Evolutionary conservation across 2,113 vertebrate species (phyloP), one percentile per base, ranked within the genome.

Genomic region (Epinephelus fuscoguttatus): DNA sequence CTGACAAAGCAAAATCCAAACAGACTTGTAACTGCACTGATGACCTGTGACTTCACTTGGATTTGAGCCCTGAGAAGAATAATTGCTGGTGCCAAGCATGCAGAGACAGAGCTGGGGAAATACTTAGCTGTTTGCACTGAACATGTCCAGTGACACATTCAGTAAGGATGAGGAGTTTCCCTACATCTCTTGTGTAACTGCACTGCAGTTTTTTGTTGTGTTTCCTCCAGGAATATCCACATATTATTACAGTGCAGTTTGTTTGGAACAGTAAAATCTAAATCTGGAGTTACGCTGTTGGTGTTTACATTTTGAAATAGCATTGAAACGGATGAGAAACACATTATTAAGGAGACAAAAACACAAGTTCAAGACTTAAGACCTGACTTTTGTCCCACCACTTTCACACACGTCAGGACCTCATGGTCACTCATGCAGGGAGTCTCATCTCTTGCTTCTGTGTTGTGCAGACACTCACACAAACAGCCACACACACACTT

Each of bases 351-450:
- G 47, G 25, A 68, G 11, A 33, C 47, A 68, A 71, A 59, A 72
- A 27, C 33, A 37, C 15, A 53, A 66, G 1, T 25, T 37, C 3
- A 25, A 68, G 27, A 55, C n/a, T 25, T 30, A 0, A 71, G 1
- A 50, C 50, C 33, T 67, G 47, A 69, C 68, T 57, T 66, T 6
- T 66, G 70, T 80, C 79, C 70, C 86, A 91, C 81, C 69, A 77
- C 90, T 93, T 91, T 91, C 91, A 91, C 77, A 85, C 80, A 87
- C 88, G 87, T 92, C 91, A 91, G 69, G 56, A 81, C 86, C 13
- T 55, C 76, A 70, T 72, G 64, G 75, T 87, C 86, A 86, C 82
- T 88, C 23, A 12, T 78, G 60, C 83, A 73, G 81, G 49, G 79
- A 83, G 85, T 49, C 86, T 88, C 59, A 60, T 69, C 56, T 78